A percentile compares a stretch with the other conserved stretches of the same genome.
Evolutionary conservation across 1,140 invertebrate genomes (phyloP).

Genomic region (Meloidogyne exigua): DNA sequence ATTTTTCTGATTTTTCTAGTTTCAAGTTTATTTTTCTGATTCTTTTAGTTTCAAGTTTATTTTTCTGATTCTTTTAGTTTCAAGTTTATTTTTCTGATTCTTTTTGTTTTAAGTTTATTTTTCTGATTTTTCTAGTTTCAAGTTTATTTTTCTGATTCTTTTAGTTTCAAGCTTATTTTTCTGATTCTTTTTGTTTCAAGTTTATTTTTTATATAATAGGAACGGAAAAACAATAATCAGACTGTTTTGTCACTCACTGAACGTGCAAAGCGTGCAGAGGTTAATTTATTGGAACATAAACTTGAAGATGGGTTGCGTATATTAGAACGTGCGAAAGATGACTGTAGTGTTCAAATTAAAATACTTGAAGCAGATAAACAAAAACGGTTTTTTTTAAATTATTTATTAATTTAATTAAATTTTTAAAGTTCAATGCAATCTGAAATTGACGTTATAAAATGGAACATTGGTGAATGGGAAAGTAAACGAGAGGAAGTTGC

Average conservation of each 20-base stretch:
- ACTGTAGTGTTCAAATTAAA: constrained; percentile 44
- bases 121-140: neutral
- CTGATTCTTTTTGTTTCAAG: neutral
- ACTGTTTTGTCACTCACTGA: constrained; percentile 34
- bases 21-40: constrained; percentile 5
- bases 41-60: too few relatives aligned
- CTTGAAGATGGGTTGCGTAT: constrained; percentile 46
- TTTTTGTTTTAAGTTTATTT: too few relatives aligned
- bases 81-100: too few relatives aligned
- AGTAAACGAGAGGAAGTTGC: constrained; percentile 38
- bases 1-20: neutral
- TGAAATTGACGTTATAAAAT: constrained; percentile 37
- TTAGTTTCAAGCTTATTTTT: neutral
- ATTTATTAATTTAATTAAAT: neutral
- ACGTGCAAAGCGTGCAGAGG: constrained; percentile 41
- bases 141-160: neutral
- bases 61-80: too few relatives aligned
- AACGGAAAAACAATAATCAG: constrained; percentile 35
- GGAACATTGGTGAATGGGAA: constrained; percentile 48
- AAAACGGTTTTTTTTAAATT: constrained; percentile 28
- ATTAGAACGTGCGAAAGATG: constrained; percentile 46
- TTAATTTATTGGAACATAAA: constrained; percentile 43
- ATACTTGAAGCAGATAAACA: constrained; percentile 29
- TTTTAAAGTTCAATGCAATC: neutral
- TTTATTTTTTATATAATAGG: constrained; percentile 27